Evolutionary conservation across 2,797 vertebrate species (phyloP), one percentile per base, ranked within the genome.

Genomic region (Squalus acanthias): DNA sequence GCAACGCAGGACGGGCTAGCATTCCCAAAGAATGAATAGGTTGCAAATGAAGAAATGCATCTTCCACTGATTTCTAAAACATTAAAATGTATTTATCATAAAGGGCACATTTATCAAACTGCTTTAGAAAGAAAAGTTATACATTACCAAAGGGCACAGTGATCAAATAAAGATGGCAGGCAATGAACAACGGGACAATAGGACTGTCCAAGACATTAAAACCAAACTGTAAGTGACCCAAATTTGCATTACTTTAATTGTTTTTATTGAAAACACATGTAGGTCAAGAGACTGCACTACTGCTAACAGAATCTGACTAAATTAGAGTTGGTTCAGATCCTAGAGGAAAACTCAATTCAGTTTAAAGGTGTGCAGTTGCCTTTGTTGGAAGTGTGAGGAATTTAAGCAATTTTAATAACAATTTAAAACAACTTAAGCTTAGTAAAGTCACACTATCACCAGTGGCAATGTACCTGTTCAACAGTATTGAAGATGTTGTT

Each of bases 1-100:
- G 50, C 33, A 57, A 57, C 57, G 94, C 50, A 33, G 29, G 70
- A 76, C 6, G 50, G 70, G 94, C 70, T 33, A 72, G 29, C 72
- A 60, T 74, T 95, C 50, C 29, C 46, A 57, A 76, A 53, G 94
- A 74, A 95, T 95, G 70, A 95, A 95, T 76, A 95, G 70, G 94
- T 95, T 33, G 24, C 13, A 76, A 95, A 95, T 95, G 50, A 53
- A 95, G 39, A 76, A 76, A 76, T 76, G 53, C 94, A 74, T 53
- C 50, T 72, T 74, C 94, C 15, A 57, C 70, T 50, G 50, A 53
- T 72, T 74, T 74, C 50, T 74, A 33, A 53, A 95, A 57, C 70
- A 33, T 74, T 67, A 60, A 76, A 57, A 20, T 63, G 93, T 39
- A 95, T 94, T 72, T 95, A 57, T 74, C 94, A 76, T 57, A 95